Conservation (phyloP, 1,140 invertebrate species). For the Bombus soroeensis region DNA sequence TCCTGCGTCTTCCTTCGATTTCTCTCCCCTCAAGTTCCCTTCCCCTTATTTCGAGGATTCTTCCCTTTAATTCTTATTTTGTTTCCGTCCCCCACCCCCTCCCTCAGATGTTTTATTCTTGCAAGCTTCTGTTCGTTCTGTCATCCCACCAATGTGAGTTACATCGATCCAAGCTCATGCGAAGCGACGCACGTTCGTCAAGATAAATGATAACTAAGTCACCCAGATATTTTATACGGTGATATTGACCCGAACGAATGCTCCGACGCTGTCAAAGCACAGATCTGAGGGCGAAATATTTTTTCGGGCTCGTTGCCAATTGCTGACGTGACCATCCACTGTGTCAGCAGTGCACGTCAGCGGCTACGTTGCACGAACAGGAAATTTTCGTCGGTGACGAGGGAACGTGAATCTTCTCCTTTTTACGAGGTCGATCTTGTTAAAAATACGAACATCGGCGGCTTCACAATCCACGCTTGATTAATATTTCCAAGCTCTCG, state of each 20-base stretch:
- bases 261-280: constrained; percentile 40
- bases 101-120: background rate
- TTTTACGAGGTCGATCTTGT: background rate
- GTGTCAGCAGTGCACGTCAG: constrained; percentile 55
- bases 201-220: constrained; percentile 21
- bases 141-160: too few relatives aligned
- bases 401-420: background rate
- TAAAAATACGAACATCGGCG: constrained; percentile 32
- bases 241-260: constrained; percentile 44
- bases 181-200: background rate
- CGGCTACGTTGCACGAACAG: constrained; percentile 46
- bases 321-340: constrained; percentile 54
- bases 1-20: background rate
- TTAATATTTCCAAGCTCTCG: constrained; percentile 6
- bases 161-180: background rate
- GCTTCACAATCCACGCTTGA: constrained; percentile 5
- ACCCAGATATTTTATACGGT: constrained; percentile 31
- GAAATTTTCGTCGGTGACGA: constrained; percentile 28
- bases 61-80: background rate
- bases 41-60: background rate
- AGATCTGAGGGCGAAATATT: constrained; percentile 56
- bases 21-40: background rate
- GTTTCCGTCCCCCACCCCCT: background rate
- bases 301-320: constrained; percentile 62
- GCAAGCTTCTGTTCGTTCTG: too few relatives aligned